Evolutionary conservation across 1,140 invertebrate species (phyloP), one percentile per base, ranked within the genome.

Genomic region (Brachionus koreanus): DNA sequence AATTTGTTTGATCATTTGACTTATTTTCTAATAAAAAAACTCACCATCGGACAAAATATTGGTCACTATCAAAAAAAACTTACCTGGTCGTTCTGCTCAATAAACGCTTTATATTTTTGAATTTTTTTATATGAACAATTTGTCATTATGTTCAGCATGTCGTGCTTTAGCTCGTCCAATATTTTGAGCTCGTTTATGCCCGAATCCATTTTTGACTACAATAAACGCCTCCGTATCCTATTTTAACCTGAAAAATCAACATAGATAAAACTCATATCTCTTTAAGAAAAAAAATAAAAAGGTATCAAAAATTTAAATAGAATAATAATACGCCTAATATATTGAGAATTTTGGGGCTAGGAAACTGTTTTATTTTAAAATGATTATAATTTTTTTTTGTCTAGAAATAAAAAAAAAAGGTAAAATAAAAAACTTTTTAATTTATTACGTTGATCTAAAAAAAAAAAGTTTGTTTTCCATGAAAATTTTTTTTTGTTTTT

Each of bases 71-170:
- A n/a, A 67, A 25, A 19, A 13, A 25, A 25, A 23, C 49, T 19
- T 57, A 74, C 69, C 42, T 74, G 69, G 25, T 74, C 69, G 19
- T 42, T 74, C 43, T 74, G 69, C 9, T 74, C 69, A 74, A 74
- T 43, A 25, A 74, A 74, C 16, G 39, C 25, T 25, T 74, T 74
- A 19, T 74, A 74, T 5, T 29, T 23, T 74, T 74, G 69, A 13
- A 74, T 74, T 29, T 49, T 74, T 6, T 35, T 7, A 39, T 25
- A 74, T 2, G 69, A 74, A 12, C 42, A 74, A 46, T 43, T 74
- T 23, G 39, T 5, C 69, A 74, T 74, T 25, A 49, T 25, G 19
- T 74, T 74, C n/a, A 25, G 12, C 23, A 74, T 12, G 43, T 74
- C 69, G 3, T 74, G 39, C 29, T 25, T 43, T 12, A 74, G 39